phyloP scores from a whole-genome alignment of 2,797 vertebrate species.

The Centropyge bicolor region DNA sequence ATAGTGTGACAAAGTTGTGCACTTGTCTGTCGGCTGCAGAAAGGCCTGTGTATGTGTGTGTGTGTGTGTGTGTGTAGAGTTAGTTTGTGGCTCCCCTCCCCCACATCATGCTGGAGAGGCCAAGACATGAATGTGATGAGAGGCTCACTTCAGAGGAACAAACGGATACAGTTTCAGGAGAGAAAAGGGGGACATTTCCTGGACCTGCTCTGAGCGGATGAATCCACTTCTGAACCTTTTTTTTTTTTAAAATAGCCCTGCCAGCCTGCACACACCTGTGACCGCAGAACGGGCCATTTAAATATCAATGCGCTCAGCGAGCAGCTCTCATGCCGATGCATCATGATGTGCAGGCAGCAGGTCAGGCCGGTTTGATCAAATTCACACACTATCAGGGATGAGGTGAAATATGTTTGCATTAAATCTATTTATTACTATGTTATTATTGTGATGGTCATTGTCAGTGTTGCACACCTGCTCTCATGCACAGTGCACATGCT shows the following conservation, averaged over 20 bases:
- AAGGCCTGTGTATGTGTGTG: constrained; percentile 76
- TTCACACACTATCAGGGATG: not conserved
- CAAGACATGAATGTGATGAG: constrained; percentile 87
- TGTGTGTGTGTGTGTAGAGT: constrained; percentile 73
- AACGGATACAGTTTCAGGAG: constrained; percentile 27
- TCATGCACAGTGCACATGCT: constrained; percentile 49
- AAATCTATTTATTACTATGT: not conserved
- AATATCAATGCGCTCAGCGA: constrained; percentile 32
- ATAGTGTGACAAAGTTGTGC: constrained; percentile 88
- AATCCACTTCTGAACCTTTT: constrained; percentile 1
- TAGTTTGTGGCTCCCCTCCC: constrained; percentile 88
- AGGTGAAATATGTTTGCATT: not conserved
- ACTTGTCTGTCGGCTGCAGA: constrained; percentile 84
- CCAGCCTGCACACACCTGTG: constrained; percentile 60
- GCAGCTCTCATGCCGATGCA: constrained; percentile 1
- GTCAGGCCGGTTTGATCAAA: not conserved
- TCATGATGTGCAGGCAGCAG: constrained; percentile 27
- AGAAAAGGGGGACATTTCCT: not conserved
- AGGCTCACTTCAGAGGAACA: constrained; percentile 82
- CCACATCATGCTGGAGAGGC: constrained; percentile 84
- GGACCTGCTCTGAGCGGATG: not conserved
- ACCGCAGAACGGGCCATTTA: constrained; percentile 38
- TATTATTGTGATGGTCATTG: not conserved
- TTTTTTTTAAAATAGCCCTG: not conserved
- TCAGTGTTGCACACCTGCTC: constrained; percentile 38